Percentiles rank a stretch among this genome's conserved stretches.
phyloP scores from a whole-genome alignment of 2,797 vertebrate species.

The Microchirus variegatus region DNA sequence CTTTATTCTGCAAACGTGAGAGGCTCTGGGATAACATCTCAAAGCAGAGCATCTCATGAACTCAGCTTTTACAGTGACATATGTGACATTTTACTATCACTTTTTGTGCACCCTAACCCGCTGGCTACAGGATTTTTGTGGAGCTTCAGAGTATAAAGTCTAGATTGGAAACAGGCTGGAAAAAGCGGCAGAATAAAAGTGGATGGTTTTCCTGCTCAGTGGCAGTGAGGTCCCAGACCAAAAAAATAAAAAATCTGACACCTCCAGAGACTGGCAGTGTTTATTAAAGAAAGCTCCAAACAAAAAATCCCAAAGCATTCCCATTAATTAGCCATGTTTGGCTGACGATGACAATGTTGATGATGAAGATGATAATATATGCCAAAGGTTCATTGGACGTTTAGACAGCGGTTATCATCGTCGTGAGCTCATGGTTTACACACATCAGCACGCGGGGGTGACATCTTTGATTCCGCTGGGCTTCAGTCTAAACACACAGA shows the following conservation, averaged over 20 bases:
- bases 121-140: neutral
- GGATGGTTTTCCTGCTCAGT: conserved; percentile 16
- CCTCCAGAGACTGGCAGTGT: conserved; percentile 21
- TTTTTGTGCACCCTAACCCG: neutral
- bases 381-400: conserved; percentile 59
- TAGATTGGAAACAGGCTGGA: conserved; percentile 18
- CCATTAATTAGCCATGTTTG: conserved; percentile 56
- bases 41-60: neutral
- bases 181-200: conserved; percentile 17
- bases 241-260: conserved; percentile 33
- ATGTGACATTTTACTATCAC: neutral
- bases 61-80: neutral
- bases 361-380: conserved; percentile 63
- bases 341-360: conserved; percentile 55
- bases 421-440: conserved; percentile 72
- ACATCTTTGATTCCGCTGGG: conserved; percentile 57
- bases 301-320: conserved; percentile 40
- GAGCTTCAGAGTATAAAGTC: conserved; percentile 3
- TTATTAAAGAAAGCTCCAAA: conserved; percentile 46
- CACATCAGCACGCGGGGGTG: conserved; percentile 38
- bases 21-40: no score
- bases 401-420: conserved; percentile 73
- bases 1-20: no score
- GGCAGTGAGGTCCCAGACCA: neutral
- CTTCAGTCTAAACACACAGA: conserved; percentile 68